Evolutionary conservation across 2,113 vertebrate genomes (phyloP).

Genomic region (Equus quagga): DNA sequence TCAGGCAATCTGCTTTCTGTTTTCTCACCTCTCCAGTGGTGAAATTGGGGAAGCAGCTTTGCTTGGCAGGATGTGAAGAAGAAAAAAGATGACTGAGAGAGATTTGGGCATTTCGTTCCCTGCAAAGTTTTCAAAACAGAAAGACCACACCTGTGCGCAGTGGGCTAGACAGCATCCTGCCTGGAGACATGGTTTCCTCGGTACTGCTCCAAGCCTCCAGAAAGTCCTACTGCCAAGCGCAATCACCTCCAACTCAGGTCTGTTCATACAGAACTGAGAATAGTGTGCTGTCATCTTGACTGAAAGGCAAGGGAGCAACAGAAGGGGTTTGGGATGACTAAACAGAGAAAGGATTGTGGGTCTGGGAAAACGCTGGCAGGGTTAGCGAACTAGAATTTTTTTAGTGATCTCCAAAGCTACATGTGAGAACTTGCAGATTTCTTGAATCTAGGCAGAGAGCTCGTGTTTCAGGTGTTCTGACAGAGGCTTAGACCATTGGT

Average conservation of each 20-base stretch:
- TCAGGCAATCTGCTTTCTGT: background rate
- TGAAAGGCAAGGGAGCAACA: background rate
- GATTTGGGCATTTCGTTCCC: background rate
- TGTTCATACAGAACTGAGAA: background rate
- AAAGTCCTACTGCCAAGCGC: background rate
- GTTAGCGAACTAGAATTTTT: background rate
- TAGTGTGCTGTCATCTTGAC: background rate
- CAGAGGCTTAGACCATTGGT: background rate
- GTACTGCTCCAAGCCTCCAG: background rate
- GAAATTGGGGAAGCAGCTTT: background rate
- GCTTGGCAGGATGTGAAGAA: background rate
- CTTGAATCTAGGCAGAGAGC: background rate
- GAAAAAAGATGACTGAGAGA: background rate
- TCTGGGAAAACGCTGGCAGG: background rate
- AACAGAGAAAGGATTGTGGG: background rate
- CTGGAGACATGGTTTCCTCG: background rate
- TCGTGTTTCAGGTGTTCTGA: background rate
- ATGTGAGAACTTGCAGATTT: background rate
- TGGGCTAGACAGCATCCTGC: background rate
- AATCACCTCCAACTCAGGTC: background rate
- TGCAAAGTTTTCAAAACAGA: background rate
- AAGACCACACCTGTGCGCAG: background rate
- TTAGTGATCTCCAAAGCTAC: background rate
- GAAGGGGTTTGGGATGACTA: background rate
- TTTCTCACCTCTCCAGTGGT: background rate